Conservation (phyloP, 2,888 invertebrate species). For the Xanthia icteritia region DNA sequence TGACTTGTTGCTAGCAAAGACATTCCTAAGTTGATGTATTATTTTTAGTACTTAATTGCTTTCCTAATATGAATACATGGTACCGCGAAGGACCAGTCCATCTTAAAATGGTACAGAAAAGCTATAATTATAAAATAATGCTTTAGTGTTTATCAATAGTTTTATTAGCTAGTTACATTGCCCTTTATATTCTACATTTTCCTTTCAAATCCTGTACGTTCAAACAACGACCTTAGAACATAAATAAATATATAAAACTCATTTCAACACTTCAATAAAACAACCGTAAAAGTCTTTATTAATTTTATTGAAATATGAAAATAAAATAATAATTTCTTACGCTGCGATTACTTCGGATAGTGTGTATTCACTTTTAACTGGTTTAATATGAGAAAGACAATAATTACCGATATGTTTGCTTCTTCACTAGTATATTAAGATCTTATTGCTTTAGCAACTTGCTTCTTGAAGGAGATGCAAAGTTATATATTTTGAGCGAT, state of each 20-base stretch:
- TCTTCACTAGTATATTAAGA: constrained; percentile 20
- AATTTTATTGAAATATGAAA: constrained; percentile 20
- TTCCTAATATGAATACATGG: constrained; percentile 26
- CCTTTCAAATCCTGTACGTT: not conserved
- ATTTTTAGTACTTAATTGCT: constrained; percentile 36
- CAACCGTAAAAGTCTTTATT: constrained; percentile 11
- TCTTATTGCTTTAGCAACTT: not conserved
- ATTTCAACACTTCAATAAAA: constrained; percentile 32
- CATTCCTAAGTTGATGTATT: constrained; percentile 42
- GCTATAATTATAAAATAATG: not conserved
- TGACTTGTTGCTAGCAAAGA: constrained; percentile 39
- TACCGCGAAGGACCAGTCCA: not conserved
- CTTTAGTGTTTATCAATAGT: not conserved
- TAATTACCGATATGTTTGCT: constrained; percentile 21
- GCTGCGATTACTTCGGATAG: constrained; percentile 16
- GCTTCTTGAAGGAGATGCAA: constrained; percentile 5
- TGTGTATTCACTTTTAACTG: constrained; percentile 37
- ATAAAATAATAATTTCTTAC: constrained; percentile 12
- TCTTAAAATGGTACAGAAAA: not conserved
- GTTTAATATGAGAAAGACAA: constrained; percentile 25
- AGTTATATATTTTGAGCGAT: not conserved
- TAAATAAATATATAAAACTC: not conserved
- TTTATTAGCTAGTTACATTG: not conserved
- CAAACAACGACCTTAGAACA: not conserved
- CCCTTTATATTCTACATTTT: not conserved